phyloP scores from a whole-genome alignment of 2,888 invertebrate species.

The Heliothis peltigera region DNA sequence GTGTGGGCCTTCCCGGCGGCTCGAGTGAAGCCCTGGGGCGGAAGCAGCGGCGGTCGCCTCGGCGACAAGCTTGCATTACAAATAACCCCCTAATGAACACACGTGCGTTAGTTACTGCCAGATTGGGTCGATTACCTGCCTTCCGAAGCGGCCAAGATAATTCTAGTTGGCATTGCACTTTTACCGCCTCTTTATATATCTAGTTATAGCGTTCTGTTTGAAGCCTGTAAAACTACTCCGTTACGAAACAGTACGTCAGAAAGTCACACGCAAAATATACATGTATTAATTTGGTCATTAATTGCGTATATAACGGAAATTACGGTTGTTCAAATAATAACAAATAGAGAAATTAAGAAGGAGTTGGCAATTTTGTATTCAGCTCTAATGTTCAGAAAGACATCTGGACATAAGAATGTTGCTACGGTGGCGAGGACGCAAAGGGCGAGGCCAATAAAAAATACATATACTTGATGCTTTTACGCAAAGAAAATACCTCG shows the following conservation, averaged over 20 bases:
- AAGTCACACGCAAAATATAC: background rate
- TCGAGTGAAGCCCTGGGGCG: conserved; percentile 83
- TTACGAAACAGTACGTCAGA: background rate
- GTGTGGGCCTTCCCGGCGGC: conserved; percentile 84
- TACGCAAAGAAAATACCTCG: conserved; percentile 18
- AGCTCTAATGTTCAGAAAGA: no score
- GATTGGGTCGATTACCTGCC: conserved; percentile 75
- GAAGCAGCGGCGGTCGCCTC: conserved; percentile 76
- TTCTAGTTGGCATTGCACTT: conserved; percentile 30
- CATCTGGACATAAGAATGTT: no score
- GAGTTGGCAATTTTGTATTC: no score
- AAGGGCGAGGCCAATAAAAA: background rate
- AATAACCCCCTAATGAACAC: conserved; percentile 86
- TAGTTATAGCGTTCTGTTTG: background rate
- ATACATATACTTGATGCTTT: conserved; percentile 32
- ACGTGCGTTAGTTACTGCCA: conserved; percentile 74
- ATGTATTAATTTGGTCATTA: background rate
- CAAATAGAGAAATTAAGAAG: no score
- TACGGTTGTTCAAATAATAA: background rate
- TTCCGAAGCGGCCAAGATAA: conserved; percentile 47
- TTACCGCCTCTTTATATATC: background rate
- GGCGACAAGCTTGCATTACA: conserved; percentile 85
- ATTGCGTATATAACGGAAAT: no score
- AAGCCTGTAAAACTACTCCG: background rate
- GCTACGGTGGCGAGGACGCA: background rate